Percentiles rank a stretch among this genome's conserved stretches.
These are phyloP conservation scores for Phorcus lineatus DNA, from an alignment of 2,888 invertebrate species.

Conservation along the genomic window DNA sequence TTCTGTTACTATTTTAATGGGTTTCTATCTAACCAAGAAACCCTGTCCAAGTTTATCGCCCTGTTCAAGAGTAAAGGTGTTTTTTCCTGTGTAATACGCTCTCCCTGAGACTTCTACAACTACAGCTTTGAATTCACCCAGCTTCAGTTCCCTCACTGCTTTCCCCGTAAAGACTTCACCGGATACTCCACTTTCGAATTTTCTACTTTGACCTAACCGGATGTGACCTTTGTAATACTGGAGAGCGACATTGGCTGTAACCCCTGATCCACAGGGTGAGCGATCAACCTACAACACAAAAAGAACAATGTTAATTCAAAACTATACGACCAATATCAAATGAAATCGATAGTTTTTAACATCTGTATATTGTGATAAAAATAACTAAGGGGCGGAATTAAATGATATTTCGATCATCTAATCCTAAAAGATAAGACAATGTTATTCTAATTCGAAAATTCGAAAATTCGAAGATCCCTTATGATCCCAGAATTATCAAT, in stretches of 20 bases:
- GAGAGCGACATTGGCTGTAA: constrained; percentile 72
- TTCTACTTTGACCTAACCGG: constrained; percentile 56
- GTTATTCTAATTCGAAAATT: too few relatives aligned
- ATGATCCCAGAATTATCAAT: too few relatives aligned
- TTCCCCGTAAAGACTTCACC: constrained; percentile 56
- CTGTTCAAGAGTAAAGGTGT: constrained; percentile 67
- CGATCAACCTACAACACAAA: constrained; percentile 72
- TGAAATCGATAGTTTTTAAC: too few relatives aligned
- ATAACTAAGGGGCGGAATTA: too few relatives aligned
- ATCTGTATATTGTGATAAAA: too few relatives aligned
- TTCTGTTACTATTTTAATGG: too few relatives aligned
- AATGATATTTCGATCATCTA: too few relatives aligned
- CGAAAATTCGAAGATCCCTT: too few relatives aligned
- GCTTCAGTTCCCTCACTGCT: constrained; percentile 45
- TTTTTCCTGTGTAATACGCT: constrained; percentile 62
- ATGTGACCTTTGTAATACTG: constrained; percentile 63
- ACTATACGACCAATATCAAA: too few relatives aligned
- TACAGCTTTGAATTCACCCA: constrained; percentile 62
- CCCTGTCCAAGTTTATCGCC: constrained; percentile 69
- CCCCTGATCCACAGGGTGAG: constrained; percentile 75
- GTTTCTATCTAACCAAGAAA: constrained; percentile 57
- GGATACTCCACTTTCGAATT: constrained; percentile 63
- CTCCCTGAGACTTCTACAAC: constrained; percentile 74
- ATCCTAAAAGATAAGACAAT: too few relatives aligned
- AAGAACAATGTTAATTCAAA: neutral